A percentile compares a stretch with the other conserved stretches of the same genome.
These are phyloP conservation scores for Centroberyx gerrardi DNA, from an alignment of 2,797 vertebrate genomes.

Conservation along the genomic window DNA sequence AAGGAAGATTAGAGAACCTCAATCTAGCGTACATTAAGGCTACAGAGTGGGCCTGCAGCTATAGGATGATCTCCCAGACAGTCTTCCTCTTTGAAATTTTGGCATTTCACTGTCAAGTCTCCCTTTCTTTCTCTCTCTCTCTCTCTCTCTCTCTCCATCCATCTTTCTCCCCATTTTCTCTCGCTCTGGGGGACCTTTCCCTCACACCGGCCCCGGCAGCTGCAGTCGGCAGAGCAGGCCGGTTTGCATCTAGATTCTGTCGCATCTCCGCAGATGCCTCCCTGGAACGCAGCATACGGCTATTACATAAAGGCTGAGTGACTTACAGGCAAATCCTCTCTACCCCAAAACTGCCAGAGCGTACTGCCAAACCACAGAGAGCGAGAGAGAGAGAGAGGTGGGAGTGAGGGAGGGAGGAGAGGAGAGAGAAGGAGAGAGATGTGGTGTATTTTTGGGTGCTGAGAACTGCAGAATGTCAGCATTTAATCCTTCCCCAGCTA, in stretches of 20 bases:
- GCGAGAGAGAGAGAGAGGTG: slow-evolving; percentile 9
- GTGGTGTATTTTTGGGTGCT: slow-evolving; percentile 74
- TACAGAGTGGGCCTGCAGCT: slow-evolving; percentile 48
- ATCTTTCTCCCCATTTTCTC: slow-evolving; percentile 1
- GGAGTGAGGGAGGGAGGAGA: slow-evolving; percentile 24
- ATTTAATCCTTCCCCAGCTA: slow-evolving; percentile 79
- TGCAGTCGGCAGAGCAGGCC: slow-evolving; percentile 38
- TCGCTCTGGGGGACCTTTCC: slow-evolving; percentile 52
- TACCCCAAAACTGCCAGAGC: slow-evolving; percentile 73
- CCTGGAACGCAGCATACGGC: slow-evolving; percentile 71
- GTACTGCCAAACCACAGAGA: slow-evolving; percentile 60
- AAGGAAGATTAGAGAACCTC: slow-evolving; percentile 41
- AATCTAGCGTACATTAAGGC: slow-evolving; percentile 28
- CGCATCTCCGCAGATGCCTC: slow-evolving; percentile 67
- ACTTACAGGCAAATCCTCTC: slow-evolving; percentile 84
- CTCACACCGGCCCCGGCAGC: slow-evolving; percentile 61
- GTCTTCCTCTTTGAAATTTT: slow-evolving; percentile 40
- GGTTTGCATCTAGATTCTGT: slow-evolving; percentile 51
- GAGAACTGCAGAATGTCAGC: slow-evolving; percentile 76
- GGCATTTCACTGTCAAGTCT: slow-evolving; percentile 31
- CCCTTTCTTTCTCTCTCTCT: slow-evolving; percentile 7
- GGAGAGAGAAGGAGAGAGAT: slow-evolving; percentile 38
- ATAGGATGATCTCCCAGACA: slow-evolving; percentile 34
- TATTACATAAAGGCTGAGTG: slow-evolving; percentile 83
- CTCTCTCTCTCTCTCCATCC: slow-evolving; percentile 5